Evolutionary conservation across 2,888 invertebrate species (phyloP).

Genomic region (Hemaris fuciformis): DNA sequence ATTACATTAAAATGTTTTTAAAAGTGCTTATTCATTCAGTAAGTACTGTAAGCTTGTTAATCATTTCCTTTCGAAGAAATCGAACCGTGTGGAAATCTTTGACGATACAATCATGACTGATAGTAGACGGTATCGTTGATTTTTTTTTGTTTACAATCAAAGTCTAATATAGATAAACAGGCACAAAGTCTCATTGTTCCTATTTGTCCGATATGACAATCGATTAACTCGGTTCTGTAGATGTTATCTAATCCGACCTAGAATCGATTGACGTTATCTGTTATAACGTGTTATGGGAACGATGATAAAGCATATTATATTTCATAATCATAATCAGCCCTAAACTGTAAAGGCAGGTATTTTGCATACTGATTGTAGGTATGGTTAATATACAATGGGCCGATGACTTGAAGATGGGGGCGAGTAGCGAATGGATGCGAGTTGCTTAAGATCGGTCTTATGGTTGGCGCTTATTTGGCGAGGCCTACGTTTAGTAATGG

Average conservation of each 20-base stretch:
- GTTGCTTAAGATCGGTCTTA: no score
- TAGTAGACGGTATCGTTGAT: no score
- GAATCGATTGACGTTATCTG: constrained; percentile 3
- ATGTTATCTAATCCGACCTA: not conserved
- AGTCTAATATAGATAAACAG: no score
- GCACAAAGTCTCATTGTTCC: not conserved
- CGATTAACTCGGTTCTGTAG: not conserved
- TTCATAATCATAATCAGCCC: not conserved
- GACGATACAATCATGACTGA: not conserved
- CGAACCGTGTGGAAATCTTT: no score
- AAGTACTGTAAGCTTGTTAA: not conserved
- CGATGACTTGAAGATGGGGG: no score
- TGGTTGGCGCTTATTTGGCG: no score
- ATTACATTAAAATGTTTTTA: not conserved
- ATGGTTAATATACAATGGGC: no score
- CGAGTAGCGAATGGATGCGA: no score
- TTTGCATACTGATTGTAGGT: not conserved
- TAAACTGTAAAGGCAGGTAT: not conserved
- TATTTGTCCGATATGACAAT: not conserved
- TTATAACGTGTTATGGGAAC: not conserved
- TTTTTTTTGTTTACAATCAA: no score
- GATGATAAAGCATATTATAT: not conserved
- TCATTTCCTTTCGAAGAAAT: not conserved
- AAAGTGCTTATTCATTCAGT: not conserved
- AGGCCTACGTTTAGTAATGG: no score